A percentile compares a stretch with the other conserved stretches of the same genome.
These are phyloP conservation scores for Gambusia affinis DNA, from an alignment of 2,113 vertebrate genomes.

Conservation along the genomic window DNA sequence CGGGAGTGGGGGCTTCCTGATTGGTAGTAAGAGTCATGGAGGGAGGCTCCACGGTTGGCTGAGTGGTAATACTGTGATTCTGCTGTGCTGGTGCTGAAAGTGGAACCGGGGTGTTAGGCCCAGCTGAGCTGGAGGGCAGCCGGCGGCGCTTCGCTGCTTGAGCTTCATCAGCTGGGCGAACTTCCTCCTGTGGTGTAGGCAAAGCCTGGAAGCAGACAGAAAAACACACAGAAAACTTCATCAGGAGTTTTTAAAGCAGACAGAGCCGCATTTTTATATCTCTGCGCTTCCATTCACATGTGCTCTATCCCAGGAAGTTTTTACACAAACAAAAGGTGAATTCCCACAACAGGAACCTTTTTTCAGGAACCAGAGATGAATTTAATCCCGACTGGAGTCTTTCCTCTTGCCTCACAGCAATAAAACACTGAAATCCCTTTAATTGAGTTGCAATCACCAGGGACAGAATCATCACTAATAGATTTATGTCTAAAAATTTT, in stretches of 20 bases:
- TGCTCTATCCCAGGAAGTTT: not conserved
- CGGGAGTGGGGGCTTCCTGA: not conserved
- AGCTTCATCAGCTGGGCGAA: conserved; percentile 78
- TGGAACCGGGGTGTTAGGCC: not conserved
- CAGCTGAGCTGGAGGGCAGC: conserved; percentile 67
- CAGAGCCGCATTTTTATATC: not conserved
- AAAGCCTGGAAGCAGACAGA: conserved; percentile 77
- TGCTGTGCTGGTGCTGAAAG: conserved; percentile 22
- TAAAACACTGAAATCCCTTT: no score
- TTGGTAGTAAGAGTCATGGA: not conserved
- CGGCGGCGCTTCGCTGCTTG: conserved; percentile 89
- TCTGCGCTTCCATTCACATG: not conserved
- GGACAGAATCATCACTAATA: no score
- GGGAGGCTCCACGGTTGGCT: conserved; percentile 41
- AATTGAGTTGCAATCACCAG: no score
- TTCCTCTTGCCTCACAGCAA: no score
- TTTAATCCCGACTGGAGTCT: no score
- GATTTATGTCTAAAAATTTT: no score
- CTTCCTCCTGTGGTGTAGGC: conserved; percentile 75
- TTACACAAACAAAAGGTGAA: not conserved
- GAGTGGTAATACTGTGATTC: conserved; percentile 52
- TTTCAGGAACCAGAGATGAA: no score
- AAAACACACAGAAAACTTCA: not conserved
- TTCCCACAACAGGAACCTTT: no score
- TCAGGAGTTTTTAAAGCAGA: not conserved